Evolutionary conservation across 2,888 invertebrate genomes (phyloP), one percentile per base, ranked within the genome.

Genomic region (Sphaeridia pumilis): DNA sequence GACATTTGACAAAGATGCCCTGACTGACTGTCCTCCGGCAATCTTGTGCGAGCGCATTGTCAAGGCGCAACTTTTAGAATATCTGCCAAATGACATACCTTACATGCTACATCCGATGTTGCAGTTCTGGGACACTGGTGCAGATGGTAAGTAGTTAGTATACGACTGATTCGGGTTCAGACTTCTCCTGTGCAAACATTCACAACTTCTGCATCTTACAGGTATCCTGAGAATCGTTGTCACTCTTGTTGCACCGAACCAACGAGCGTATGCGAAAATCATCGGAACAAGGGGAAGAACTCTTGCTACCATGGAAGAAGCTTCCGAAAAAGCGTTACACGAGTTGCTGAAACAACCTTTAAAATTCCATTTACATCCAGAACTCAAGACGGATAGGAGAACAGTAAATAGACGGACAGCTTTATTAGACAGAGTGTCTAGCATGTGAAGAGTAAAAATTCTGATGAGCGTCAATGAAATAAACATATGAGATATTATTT

Each of bases 61-160:
- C 0, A 76, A 84, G 65, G 87, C 90, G 1, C 84, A 84, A 63
- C 75, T 94, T 36, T 70, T 97, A 55, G 87, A 97, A 67, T 78
- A 81, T 67, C 71, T 94, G 41, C 80, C 83, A 0, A 78, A 87
- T 61, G 89, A 94, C 73, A 78, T 95, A 41, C 95, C 95, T 0
- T 95, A 95, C 67, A 74, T 70, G 36, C 68, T 93, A 3, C 73
- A 76, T 55, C 74, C 80, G 5, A 67, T 74, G 46, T 67, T 89
- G 17, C 84, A 87, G 68, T 80, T 65, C 53, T 72, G 72, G 71
- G 68, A 71, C 17, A 64, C 69, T 3, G 50, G 58, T 43, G 49
- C 58, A 2, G 26, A 48, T 26, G 67, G 66, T 66, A 58, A 58
- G 14, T 5, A 22, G 3, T 31, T 20, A 36, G 4, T 41, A 28